Evolutionary conservation across 2,888 invertebrate species (phyloP).

Genomic region (Leptopilina myrica): DNA sequence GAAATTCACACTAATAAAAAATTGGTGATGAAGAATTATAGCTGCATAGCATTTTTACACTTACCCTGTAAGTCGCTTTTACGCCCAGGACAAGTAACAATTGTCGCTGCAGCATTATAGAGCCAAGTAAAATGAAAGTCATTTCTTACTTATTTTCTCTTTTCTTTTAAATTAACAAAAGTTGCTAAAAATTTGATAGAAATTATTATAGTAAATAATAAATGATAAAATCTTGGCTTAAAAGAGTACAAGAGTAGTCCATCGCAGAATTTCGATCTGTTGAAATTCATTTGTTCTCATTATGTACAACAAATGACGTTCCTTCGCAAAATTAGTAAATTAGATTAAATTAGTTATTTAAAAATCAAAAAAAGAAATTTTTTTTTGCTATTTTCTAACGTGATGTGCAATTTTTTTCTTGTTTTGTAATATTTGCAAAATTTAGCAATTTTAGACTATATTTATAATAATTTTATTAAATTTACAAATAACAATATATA

Average conservation of each 20-base stretch:
- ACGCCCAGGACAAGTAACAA: slow-evolving; percentile 44
- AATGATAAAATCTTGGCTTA: slow-evolving; percentile 31
- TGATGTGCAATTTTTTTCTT: background rate
- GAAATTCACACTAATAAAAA: slow-evolving; percentile 39
- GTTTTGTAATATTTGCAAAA: too few relatives aligned
- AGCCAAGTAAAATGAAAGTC: slow-evolving; percentile 19
- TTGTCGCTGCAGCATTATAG: slow-evolving; percentile 36
- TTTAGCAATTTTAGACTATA: too few relatives aligned
- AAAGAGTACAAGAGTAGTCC: slow-evolving; percentile 18
- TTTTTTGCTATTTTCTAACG: background rate
- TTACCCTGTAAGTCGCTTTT: slow-evolving; percentile 60
- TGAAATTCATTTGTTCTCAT: slow-evolving; percentile 23
- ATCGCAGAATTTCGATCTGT: slow-evolving; percentile 25
- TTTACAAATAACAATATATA: too few relatives aligned
- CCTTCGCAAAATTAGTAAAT: slow-evolving; percentile 16
- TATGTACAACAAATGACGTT: slow-evolving; percentile 25
- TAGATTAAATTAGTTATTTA: background rate
- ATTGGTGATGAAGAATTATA: slow-evolving; percentile 48
- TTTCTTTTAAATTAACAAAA: slow-evolving; percentile 27
- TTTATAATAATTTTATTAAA: too few relatives aligned
- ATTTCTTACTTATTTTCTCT: background rate
- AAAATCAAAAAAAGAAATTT: background rate
- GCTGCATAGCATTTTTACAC: slow-evolving; percentile 57
- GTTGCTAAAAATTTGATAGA: slow-evolving; percentile 18
- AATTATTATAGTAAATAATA: slow-evolving; percentile 10